A percentile compares a stretch with the other conserved stretches of the same genome.
phyloP scores from a whole-genome alignment of 2,113 vertebrate species.

The Eidolon helvum region DNA sequence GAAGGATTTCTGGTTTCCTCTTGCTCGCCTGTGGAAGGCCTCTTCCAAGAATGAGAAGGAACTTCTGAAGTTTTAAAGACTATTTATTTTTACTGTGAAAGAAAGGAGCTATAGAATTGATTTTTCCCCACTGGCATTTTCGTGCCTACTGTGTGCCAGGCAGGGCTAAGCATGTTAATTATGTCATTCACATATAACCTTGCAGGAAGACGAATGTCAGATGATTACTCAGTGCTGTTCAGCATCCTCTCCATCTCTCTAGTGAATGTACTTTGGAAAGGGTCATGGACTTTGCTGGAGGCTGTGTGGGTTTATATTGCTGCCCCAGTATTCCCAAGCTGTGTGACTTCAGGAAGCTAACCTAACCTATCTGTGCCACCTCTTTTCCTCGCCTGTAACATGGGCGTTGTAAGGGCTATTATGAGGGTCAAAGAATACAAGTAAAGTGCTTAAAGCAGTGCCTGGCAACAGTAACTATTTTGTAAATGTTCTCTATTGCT shows the following conservation, averaged over 20 bases:
- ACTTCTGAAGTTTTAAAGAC: not conserved
- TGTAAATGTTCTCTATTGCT: not conserved
- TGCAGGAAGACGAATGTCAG: not conserved
- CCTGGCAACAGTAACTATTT: not conserved
- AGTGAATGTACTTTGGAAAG: not conserved
- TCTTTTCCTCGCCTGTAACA: not conserved
- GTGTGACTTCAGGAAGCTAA: not conserved
- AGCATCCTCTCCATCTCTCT: not conserved
- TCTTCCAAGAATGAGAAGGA: slow-evolving; percentile 21
- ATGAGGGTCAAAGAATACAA: not conserved
- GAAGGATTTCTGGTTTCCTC: slow-evolving; percentile 24
- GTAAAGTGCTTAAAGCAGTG: not conserved
- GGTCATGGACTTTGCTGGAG: not conserved
- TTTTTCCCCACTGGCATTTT: accelerated
- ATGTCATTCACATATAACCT: not conserved
- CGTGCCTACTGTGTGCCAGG: not conserved
- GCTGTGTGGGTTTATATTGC: not conserved
- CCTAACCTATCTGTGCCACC: not conserved
- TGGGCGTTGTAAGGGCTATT: not conserved
- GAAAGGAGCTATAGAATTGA: not conserved
- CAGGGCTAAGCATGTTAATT: no score
- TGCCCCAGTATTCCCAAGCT: not conserved
- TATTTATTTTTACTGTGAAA: not conserved
- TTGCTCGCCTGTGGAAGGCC: not conserved
- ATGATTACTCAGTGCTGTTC: not conserved